A percentile compares a stretch with the other conserved stretches of the same genome.
phyloP scores from a whole-genome alignment of 2,888 invertebrate species.

The Coleophora flavipennella region DNA sequence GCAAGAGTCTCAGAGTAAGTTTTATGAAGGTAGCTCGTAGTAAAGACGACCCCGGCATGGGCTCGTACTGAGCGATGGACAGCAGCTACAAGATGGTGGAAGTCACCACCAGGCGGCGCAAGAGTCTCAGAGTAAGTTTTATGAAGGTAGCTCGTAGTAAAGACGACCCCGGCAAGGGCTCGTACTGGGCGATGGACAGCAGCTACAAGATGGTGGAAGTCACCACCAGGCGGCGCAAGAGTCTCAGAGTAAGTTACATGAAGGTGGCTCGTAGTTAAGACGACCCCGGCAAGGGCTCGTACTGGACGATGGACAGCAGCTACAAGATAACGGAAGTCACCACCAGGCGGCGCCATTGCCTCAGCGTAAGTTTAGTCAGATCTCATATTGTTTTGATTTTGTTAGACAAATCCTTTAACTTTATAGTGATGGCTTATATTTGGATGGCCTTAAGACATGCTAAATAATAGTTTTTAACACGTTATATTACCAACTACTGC shows the following conservation, averaged over 20 bases:
- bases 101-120: constrained; percentile 62
- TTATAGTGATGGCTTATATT: no score
- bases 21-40: constrained; percentile 80
- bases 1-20: constrained; percentile 62
- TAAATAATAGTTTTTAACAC: no score
- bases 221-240: constrained; percentile 62
- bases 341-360: constrained; percentile 61
- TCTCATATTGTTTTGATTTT: no score
- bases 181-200: constrained; percentile 76
- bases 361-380: constrained; percentile 69
- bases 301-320: constrained; percentile 75
- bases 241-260: constrained; percentile 72
- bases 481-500: no score
- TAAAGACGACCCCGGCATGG: constrained; percentile 82
- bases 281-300: constrained; percentile 80
- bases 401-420: no score
- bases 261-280: constrained; percentile 81
- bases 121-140: constrained; percentile 70
- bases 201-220: constrained; percentile 70
- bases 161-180: constrained; percentile 81
- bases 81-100: constrained; percentile 70
- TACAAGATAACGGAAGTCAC: constrained; percentile 70
- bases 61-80: constrained; percentile 76
- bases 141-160: constrained; percentile 80
- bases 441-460: no score